These are phyloP conservation scores for Nannobrachium achirus DNA, from an alignment of 2,113 vertebrate species.

Conservation along the genomic window DNA sequence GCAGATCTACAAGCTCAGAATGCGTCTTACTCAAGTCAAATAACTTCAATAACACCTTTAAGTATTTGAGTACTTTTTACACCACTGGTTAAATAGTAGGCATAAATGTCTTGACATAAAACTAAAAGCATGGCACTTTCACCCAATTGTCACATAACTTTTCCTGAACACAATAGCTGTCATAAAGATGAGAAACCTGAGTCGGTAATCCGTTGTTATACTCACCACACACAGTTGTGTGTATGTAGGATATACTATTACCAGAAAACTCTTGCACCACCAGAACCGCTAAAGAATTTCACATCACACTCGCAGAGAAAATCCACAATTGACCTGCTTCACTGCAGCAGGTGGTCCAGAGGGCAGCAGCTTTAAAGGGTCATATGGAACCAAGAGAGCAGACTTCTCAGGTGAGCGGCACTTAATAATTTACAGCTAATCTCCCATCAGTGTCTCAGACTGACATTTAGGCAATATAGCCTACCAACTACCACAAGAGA, in stretches of 20 bases:
- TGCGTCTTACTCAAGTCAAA: too few relatives aligned
- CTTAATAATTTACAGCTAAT: conserved; percentile 73
- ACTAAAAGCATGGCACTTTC: too few relatives aligned
- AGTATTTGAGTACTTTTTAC: too few relatives aligned
- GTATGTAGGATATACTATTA: too few relatives aligned
- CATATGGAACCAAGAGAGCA: conserved; percentile 17
- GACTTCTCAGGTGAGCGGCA: conserved; percentile 62
- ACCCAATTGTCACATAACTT: too few relatives aligned
- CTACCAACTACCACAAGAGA: not conserved
- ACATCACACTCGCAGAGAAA: not conserved
- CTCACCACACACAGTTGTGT: conserved; percentile 26
- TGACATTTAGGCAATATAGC: conserved; percentile 30
- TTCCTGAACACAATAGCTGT: too few relatives aligned
- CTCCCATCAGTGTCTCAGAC: conserved; percentile 36
- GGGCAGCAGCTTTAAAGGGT: conserved; percentile 9
- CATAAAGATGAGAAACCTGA: not conserved
- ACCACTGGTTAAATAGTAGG: not conserved
- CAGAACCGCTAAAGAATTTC: not conserved
- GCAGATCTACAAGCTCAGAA: too few relatives aligned
- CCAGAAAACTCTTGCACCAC: not conserved
- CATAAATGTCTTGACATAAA: too few relatives aligned
- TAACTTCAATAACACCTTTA: too few relatives aligned
- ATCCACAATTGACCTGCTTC: not conserved
- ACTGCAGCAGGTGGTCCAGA: conserved; percentile 2
- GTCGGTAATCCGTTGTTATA: not conserved